Evolutionary conservation across 1,140 invertebrate genomes (phyloP), one percentile per base, ranked within the genome.

Genomic region (Copidosoma floridanum): DNA sequence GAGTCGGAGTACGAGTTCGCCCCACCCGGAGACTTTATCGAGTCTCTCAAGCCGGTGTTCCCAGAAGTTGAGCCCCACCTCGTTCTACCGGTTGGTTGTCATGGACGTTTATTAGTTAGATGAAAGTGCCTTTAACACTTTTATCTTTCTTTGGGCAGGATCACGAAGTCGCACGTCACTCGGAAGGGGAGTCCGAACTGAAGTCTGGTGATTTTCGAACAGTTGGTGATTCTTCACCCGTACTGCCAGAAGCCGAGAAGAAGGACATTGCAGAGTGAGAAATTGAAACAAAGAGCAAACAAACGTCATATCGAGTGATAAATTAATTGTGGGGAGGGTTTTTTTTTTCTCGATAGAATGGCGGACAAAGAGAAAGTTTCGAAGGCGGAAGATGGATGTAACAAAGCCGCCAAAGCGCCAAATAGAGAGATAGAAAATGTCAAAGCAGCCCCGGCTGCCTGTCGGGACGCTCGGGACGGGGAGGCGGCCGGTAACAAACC

Each of bases 291-390:
- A n/a, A n/a, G n/a, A n/a, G n/a, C n/a, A n/a, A n/a, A n/a, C n/a
- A n/a, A 18, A 12, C 16, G 43, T n/a, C n/a, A n/a, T n/a, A n/a
- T 43, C 35, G 14, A n/a, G 14, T 48, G 18, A 1, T 24, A 11
- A 11, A 18, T 37, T 38, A 3, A 10, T 50, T 6, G 35, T 35
- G n/a, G 21, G 12, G 3, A 41, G 7, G 10, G 11, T n/a, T n/a
- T 50, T 50, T 18, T 48, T 14, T 54, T 24, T 29, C 46, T 48
- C 27, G n/a, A n/a, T 24, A 57, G 55, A 24, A 24, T 11, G 10
- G 10, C 44, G 4, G 20, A 2, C 2, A 20, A 29, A 10, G 24
- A 11, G 26, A 51, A 12, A 51, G 10, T 7, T 14, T 16, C 1
- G 24, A 58, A 1, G 14, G 35, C 7, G 14, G 18, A 40, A n/a